phyloP scores from a whole-genome alignment of 2,113 vertebrate species.

The Sturnus vulgaris region DNA sequence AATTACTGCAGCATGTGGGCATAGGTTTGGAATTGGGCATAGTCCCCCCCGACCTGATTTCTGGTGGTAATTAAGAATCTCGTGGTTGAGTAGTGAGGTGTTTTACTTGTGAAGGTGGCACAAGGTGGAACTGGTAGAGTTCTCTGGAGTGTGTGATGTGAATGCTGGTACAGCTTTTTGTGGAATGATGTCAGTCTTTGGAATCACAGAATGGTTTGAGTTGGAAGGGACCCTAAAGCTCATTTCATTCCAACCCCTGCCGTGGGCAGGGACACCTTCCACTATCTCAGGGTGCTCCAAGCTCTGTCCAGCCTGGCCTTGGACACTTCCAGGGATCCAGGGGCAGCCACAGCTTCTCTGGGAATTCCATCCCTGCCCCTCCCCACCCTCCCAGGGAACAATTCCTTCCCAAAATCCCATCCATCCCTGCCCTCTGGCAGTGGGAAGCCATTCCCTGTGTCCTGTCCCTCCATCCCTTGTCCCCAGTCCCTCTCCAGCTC shows the following conservation, averaged over 20 bases:
- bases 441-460: not conserved
- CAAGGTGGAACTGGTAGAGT: not conserved
- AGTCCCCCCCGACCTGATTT: not conserved
- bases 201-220: not conserved
- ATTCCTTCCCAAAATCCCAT: not conserved
- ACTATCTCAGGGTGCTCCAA: fast-evolving
- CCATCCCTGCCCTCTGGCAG: too few species aligned
- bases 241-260: not conserved
- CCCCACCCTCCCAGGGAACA: fast-evolving
- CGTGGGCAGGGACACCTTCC: not conserved
- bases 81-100: fast-evolving
- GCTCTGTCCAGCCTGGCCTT: fast-evolving
- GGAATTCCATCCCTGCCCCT: fast-evolving
- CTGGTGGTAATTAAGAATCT: not conserved
- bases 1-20: not conserved
- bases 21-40: not conserved
- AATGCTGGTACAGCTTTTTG: not conserved
- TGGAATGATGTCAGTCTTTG: fast-evolving
- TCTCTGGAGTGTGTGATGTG: not conserved
- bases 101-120: not conserved
- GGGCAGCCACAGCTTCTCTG: not conserved
- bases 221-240: not conserved
- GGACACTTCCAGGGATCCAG: not conserved
- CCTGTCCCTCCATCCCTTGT: not conserved
- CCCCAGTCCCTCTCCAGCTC: not conserved